Base-by-base conservation (phyloP, 1,140 invertebrate species). In the Patella vulgata region DNA sequence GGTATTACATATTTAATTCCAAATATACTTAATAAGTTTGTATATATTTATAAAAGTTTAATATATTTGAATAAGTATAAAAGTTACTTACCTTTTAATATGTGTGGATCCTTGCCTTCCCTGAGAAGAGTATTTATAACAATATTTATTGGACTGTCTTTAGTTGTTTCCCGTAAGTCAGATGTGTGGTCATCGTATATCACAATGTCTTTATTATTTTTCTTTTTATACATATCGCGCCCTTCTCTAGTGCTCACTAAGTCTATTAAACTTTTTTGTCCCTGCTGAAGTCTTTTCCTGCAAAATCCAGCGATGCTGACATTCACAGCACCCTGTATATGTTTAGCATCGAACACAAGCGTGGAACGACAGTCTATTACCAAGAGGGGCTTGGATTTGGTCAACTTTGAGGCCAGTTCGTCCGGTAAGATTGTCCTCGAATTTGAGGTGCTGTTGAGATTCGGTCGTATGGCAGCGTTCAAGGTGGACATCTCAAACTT, bases 301-400 rank as follows among this genome's bases (percentile, higher is more conserved):
- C 91, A 90, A 36, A 91, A 82, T 78, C 92, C 91, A 2, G 89
- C 88, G 75, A 91, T 92, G 79, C 91, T 91, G 23, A 93, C 86
- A 82, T 92, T 92, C 58, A 92, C 88, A 19, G 91, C 89, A 17
- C 90, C 90, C 27, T 85, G 82, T 39, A 93, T 88, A 78, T 93
- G 91, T 66, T 87, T 88, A 30, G 88, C 85, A 75, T 91, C 91
- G 82, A 89, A 93, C 23, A 88, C 86, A 25, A 92, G 87, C 71
- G 92, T 92, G 0, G 91, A 87, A 30, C 91, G 86, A 75, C 90
- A 90, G 74, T 93, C 91, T 1, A 92, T 72, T 0, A 92, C 67
- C 2, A 91, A 82, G 43, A 88, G 85, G 28, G 51, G 6, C 39
- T 68, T 71, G 28, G 66, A 60, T 66, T 73, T 79, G 46, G 63